A percentile compares a stretch with the other conserved stretches of the same genome.
phyloP scores from a whole-genome alignment of 2,113 vertebrate genomes.

The Hipposideros armiger region DNA sequence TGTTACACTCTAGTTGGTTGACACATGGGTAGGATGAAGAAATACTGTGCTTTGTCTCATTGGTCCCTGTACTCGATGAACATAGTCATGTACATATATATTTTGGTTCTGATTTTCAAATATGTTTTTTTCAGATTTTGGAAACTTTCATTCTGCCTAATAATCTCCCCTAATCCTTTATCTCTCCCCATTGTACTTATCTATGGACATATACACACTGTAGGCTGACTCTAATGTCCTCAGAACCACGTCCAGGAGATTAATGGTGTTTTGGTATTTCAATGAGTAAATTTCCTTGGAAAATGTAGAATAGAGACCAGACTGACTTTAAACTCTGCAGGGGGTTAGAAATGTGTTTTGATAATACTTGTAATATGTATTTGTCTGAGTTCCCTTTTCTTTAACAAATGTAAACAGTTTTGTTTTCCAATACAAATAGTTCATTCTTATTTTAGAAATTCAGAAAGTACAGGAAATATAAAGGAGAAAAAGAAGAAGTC shows the following conservation, averaged over 20 bases:
- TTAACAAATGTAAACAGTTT: constrained; percentile 19
- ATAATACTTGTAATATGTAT: not conserved
- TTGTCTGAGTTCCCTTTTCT: not conserved
- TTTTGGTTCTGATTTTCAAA: constrained; percentile 14
- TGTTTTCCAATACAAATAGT: constrained; percentile 29
- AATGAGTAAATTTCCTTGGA: not conserved
- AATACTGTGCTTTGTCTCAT: not conserved
- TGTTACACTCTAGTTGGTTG: not conserved
- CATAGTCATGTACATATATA: not conserved
- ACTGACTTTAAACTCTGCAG: not conserved
- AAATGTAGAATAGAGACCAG: not conserved
- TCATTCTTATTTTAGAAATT: constrained; percentile 22
- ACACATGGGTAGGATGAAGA: not conserved
- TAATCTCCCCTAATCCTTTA: not conserved
- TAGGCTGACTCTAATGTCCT: not conserved
- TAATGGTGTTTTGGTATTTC: not conserved
- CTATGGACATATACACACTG: not conserved
- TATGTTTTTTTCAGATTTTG: not conserved
- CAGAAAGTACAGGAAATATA: not conserved
- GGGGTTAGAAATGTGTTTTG: not conserved
- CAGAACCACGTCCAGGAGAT: not conserved
- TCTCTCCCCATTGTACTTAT: not conserved
- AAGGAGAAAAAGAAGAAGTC: not conserved
- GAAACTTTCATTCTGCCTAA: not conserved
- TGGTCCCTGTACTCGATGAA: not conserved